A percentile compares a stretch with the other conserved stretches of the same genome.
Conservation (phyloP, 2,113 vertebrate genomes). For the Nematolebias whitei region DNA sequence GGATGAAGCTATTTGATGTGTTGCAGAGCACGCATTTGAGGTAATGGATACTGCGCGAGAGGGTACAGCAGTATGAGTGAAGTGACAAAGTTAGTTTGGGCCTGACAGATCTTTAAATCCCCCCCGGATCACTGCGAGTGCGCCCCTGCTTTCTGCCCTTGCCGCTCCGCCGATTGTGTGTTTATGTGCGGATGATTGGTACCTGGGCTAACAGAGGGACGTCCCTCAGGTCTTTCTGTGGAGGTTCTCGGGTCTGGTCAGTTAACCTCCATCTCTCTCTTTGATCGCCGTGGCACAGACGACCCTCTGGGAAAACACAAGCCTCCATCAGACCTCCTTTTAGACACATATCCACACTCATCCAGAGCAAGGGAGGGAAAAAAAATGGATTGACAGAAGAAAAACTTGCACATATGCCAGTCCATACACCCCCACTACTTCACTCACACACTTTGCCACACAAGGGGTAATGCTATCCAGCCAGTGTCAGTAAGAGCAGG, state of each 20-base stretch:
- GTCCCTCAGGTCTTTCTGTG: constrained; percentile 77
- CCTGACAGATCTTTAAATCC: constrained; percentile 74
- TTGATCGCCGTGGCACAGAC: constrained; percentile 74
- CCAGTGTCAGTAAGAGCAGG: constrained; percentile 76
- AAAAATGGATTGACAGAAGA: constrained; percentile 44
- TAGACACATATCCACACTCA: constrained; percentile 27
- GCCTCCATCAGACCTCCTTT: constrained; percentile 55
- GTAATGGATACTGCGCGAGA: constrained; percentile 78
- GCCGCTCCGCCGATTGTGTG: constrained; percentile 60
- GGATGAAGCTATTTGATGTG: constrained; percentile 74
- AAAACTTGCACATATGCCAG: constrained; percentile 49
- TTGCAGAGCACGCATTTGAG: constrained; percentile 57
- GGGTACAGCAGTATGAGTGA: constrained; percentile 68
- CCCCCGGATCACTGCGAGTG: constrained; percentile 66
- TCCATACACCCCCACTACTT: constrained; percentile 22
- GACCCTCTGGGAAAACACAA: constrained; percentile 75
- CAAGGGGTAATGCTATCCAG: constrained; percentile 73
- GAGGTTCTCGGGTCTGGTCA: constrained; percentile 78
- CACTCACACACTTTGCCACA: constrained; percentile 43
- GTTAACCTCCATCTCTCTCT: constrained; percentile 79
- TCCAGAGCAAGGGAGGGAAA: constrained; percentile 37
- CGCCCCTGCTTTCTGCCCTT: constrained; percentile 48
- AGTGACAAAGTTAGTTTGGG: constrained; percentile 81
- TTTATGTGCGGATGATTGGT: constrained; percentile 69
- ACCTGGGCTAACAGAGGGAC: constrained; percentile 73